phyloP scores from a whole-genome alignment of 2,888 invertebrate species.

The Drosophila nigritarsus region DNA sequence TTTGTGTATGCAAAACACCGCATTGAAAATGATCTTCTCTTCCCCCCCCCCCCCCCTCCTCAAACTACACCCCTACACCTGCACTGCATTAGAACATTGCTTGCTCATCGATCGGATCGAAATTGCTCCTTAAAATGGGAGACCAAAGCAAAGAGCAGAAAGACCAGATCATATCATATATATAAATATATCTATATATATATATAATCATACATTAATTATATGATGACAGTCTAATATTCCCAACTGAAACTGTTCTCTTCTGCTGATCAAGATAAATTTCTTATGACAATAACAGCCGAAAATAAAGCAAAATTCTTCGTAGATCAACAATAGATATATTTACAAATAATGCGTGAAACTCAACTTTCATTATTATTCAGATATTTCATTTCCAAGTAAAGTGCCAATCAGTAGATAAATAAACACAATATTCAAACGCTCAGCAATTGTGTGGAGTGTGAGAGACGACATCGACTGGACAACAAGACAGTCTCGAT shows the following conservation, averaged over 20 bases:
- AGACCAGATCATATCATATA: neutral
- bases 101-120: slow-evolving; percentile 5
- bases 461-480: neutral
- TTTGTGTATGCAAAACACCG: slow-evolving; percentile 17
- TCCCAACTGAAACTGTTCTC: neutral
- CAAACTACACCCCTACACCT: neutral
- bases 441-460: no score
- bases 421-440: neutral
- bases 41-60: neutral
- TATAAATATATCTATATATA: no score
- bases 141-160: neutral
- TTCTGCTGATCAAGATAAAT: neutral
- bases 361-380: no score
- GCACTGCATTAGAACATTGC: neutral
- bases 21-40: neutral
- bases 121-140: slow-evolving; percentile 13
- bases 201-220: no score
- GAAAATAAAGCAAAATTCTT: neutral
- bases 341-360: no score
- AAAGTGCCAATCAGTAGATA: neutral
- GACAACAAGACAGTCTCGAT: neutral
- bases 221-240: neutral
- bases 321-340: neutral
- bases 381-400: neutral
- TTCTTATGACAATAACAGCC: neutral